Conservation (phyloP, 2,888 invertebrate species). For the Torymus aiolomorphi region DNA sequence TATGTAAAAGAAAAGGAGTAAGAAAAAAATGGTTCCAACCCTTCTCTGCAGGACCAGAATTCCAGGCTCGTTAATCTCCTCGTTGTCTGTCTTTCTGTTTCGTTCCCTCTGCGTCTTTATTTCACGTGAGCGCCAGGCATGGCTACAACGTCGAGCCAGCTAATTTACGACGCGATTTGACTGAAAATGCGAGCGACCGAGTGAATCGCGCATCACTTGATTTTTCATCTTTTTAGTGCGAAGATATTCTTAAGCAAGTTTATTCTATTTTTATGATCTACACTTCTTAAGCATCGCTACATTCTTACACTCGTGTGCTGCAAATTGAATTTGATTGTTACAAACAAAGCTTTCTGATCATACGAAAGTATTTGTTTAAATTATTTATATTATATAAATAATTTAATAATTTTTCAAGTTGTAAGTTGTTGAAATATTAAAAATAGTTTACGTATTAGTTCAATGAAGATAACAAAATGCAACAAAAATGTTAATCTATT, state of each 20-base stretch:
- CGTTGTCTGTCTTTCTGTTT: conserved; percentile 7
- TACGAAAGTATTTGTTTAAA: too few relatives aligned
- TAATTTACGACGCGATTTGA: conserved; percentile 56
- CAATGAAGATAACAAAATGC: too few relatives aligned
- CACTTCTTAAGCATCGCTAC: too few relatives aligned
- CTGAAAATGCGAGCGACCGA: conserved; percentile 52
- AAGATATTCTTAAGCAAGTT: background rate
- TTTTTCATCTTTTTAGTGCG: conserved; percentile 8
- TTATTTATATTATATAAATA: too few relatives aligned
- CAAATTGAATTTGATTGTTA: too few relatives aligned
- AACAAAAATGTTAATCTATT: too few relatives aligned
- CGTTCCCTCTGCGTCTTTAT: conserved; percentile 56
- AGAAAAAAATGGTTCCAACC: conserved; percentile 47
- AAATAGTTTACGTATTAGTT: too few relatives aligned
- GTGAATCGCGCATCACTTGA: conserved; percentile 31
- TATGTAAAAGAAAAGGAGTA: conserved; percentile 29
- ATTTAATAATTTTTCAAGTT: too few relatives aligned
- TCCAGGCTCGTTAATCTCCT: conserved; percentile 60
- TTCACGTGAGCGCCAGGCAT: conserved; percentile 52
- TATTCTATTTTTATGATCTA: background rate
- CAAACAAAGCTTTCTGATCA: too few relatives aligned
- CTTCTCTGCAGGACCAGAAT: conserved; percentile 40
- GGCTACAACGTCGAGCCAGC: conserved; percentile 43
- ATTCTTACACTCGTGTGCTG: background rate
- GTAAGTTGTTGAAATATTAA: too few relatives aligned